These are phyloP conservation scores for Sarotherodon lohbergeri DNA, from an alignment of 2,113 vertebrate genomes.

Conservation along the genomic window DNA sequence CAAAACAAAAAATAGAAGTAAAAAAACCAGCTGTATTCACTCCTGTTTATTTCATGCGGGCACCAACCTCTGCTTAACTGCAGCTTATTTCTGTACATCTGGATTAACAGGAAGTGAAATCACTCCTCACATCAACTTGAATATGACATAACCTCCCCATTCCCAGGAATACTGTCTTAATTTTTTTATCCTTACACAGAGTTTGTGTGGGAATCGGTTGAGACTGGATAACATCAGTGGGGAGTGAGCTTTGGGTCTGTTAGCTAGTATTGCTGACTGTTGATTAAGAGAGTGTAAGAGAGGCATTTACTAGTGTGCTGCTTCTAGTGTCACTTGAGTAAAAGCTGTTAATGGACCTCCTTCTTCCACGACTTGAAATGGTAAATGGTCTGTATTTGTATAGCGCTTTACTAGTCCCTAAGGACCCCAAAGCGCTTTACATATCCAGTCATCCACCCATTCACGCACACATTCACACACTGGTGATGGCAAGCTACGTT, in stretches of 20 bases:
- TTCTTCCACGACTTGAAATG: not conserved
- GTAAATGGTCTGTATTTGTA: too few species aligned
- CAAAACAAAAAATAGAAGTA: not conserved
- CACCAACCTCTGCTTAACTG: not conserved
- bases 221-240: not conserved
- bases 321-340: not conserved
- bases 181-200: not conserved
- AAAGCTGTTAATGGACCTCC: not conserved
- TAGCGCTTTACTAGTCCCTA: too few species aligned
- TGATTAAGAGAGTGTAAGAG: not conserved
- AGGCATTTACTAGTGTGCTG: not conserved
- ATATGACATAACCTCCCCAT: not conserved
- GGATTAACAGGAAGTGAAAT: not conserved
- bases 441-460: too few species aligned
- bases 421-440: too few species aligned
- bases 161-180: not conserved
- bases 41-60: accelerated
- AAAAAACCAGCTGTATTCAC: not conserved
- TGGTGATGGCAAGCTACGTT: too few species aligned
- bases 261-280: not conserved
- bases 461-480: too few species aligned
- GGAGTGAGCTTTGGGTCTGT: not conserved
- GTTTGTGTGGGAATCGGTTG: not conserved
- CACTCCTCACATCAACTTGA: too few species aligned
- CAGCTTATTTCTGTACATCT: not conserved